Evolutionary conservation across 2,113 vertebrate genomes (phyloP), one percentile per base, ranked within the genome.

Genomic region (Zingel zingel): DNA sequence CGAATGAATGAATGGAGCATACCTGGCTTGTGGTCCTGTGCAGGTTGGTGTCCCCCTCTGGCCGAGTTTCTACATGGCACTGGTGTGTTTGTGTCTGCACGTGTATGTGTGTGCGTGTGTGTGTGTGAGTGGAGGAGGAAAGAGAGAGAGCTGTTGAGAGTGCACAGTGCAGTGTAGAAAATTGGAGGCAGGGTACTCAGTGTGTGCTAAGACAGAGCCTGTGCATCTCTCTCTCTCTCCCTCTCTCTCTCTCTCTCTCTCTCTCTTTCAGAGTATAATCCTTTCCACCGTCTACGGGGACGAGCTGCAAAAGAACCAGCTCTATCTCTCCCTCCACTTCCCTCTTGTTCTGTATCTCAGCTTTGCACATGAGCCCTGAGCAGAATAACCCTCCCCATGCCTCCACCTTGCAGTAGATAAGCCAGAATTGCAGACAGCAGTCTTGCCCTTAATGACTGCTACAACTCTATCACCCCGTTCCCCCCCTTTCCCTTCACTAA

Each of bases 221-320:
- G 67, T 77, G 75, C 80, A 75, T 71, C 75, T 71, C 82, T 25
- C 74, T 39, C 81, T 5, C 51, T 59, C 86, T 39, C 82, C 0
- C 63, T 2, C 79, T 33, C 80, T 21, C 69, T 48, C 68, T 5
- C 73, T 15, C 48, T 27, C 74, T 16, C 85, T 36, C 81, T 76
- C 75, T 80, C 45, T 74, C 75, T 80, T 36, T 74, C 3, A 6
- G 67, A 83, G 84, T 91, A 91, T 94, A 94, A 94, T 94, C 93
- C 91, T 83, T 81, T 91, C 86, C 74, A 85, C 80, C 61, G 88
- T 94, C 92, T 93, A 86, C 63, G 36, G 93, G 87, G 92, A 94
- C 77, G 74, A 92, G 93, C 91, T 90, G 90, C 84, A 92, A 87
- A 91, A 88, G 90, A 93, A 91, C 86, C 88, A 71, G 84, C 77